Evolutionary conservation across 37 sponge, comb jelly and placozoan species (phyloP).

Genomic region (Hormiphora californensis): DNA sequence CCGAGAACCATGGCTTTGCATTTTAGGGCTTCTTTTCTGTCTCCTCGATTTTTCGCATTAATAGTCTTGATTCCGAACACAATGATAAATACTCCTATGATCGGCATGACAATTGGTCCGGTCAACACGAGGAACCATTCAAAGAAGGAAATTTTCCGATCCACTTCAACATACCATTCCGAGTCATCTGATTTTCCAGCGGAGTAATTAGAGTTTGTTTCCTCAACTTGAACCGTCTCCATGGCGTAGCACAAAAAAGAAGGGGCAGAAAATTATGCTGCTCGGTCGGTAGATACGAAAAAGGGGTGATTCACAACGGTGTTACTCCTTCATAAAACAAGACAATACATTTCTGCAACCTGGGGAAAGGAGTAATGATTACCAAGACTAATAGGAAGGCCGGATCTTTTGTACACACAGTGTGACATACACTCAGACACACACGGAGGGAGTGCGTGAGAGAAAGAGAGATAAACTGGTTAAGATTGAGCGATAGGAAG

Average conservation of each 20-base stretch:
- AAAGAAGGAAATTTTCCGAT: conserved; percentile 2
- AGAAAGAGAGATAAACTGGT: no score
- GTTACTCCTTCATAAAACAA: no score
- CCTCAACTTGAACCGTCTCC: neutral
- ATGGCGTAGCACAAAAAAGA: neutral
- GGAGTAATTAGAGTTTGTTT: neutral
- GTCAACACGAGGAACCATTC: conserved; percentile 44
- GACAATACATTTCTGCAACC: no score
- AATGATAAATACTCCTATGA: neutral
- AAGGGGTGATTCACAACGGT: no score
- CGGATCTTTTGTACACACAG: no score
- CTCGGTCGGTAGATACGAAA: no score
- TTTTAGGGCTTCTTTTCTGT: neutral
- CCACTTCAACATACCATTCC: neutral
- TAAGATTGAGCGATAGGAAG: no score
- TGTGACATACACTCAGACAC: no score
- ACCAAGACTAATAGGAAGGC: no score
- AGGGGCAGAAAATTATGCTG: no score
- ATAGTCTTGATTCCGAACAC: neutral
- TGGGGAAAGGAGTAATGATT: no score
- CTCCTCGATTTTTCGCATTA: neutral
- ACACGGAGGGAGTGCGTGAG: no score
- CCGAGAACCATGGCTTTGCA: neutral
- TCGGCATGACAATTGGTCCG: conserved; percentile 32
- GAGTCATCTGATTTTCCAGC: neutral